Conservation (phyloP, 1,140 invertebrate genomes). For the Zaprionus kolodkinae region DNA sequence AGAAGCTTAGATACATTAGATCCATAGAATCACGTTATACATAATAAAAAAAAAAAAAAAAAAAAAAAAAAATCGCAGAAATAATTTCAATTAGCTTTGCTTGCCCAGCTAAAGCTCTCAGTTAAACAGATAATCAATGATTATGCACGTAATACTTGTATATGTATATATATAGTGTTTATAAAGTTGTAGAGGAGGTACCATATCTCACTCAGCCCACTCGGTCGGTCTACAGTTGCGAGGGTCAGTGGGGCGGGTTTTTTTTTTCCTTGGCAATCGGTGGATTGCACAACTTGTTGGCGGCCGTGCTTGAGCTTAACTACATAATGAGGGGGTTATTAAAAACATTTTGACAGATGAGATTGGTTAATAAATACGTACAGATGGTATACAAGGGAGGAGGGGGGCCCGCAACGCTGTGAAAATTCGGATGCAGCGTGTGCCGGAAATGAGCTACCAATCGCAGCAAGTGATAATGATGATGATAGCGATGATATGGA, state of each 20-base stretch:
- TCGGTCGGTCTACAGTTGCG: not conserved
- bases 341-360: constrained; percentile 63
- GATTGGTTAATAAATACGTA: constrained; percentile 15
- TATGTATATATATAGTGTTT: not conserved
- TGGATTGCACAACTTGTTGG: constrained; percentile 30
- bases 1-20: no score
- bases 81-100: no score
- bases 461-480: not conserved
- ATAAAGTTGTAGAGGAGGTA: not conserved
- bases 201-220: not conserved
- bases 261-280: constrained; percentile 14
- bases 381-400: not conserved
- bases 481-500: not conserved
- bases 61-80: no score
- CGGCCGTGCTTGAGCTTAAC: constrained; percentile 20
- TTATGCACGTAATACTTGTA: not conserved
- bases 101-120: not conserved
- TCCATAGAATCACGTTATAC: no score
- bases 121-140: not conserved
- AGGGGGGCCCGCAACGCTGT: not conserved
- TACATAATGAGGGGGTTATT: constrained; percentile 69
- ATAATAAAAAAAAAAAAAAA: no score
- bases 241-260: constrained; percentile 18
- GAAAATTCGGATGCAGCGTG: not conserved
- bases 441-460: not conserved